Base-by-base conservation (phyloP, 2,888 invertebrate genomes). In the Eupithecia subumbrata region DNA sequence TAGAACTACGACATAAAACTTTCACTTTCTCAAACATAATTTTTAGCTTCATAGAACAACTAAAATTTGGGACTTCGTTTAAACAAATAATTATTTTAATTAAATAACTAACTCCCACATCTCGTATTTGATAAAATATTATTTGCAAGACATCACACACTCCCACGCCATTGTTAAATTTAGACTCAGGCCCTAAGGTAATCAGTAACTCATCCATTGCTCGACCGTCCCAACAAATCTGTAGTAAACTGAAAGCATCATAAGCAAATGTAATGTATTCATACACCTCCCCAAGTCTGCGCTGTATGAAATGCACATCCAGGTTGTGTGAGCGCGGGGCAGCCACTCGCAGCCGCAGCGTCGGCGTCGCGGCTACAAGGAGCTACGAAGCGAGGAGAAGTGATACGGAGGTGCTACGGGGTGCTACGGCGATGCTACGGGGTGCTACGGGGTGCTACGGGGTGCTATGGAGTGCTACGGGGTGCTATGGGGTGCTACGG, bases 261-360 rank as follows among this genome's bases (percentile, higher is more conserved):
- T n/a, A 5, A 60, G 5, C 25, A 60, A 60, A 56, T 22, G 5
- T 0, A 56, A 56, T 12, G 22, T 56, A 56, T 56, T 56, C 56
- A 56, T 12, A 22, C 56, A 22, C 22, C 56, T 56, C 11, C 52
- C 11, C 4, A 12, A 56, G 14, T 60, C 1, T 5, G 60, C 25
- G 25, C 25, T 25, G 60, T 25, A 60, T 60, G 25, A 60, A 60
- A 60, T 60, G 60, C 60, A 60, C 60, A 60, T 25, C 25, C 60
- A 12, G 60, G 25, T 12, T 12, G 11, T 60, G 60, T 22, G 9
- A 25, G 60, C 60, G 56, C 56, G 56, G 56, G 2, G n/a, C 0
- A 52, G 52, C n/a, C 56, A 56, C 56, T 56, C 60, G 60, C 60
- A 25, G 60, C 52, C n/a, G 52, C 52, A 11, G 22, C 52, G 52